A percentile compares a stretch with the other conserved stretches of the same genome.
Evolutionary conservation across 2,113 vertebrate genomes (phyloP).

Genomic region (Gnathonemus longibarbis): DNA sequence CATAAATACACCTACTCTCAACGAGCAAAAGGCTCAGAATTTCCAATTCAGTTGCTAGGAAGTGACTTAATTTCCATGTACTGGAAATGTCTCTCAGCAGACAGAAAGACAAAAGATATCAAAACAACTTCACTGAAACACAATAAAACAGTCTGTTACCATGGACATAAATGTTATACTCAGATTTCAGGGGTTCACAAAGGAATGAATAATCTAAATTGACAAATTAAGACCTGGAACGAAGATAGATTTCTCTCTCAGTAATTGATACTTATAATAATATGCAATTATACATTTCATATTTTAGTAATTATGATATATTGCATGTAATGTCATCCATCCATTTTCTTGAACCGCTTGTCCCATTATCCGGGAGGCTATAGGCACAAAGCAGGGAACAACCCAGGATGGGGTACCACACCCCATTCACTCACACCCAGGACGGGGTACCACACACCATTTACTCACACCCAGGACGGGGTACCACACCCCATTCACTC

Average conservation of each 20-base stretch:
- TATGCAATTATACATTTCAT: background rate
- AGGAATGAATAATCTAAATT: background rate
- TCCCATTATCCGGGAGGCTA: background rate
- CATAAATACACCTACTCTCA: background rate
- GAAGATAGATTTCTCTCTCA: background rate
- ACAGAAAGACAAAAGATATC: background rate
- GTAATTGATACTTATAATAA: background rate
- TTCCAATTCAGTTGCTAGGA: constrained; percentile 14
- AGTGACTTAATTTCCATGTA: background rate
- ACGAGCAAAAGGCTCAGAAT: background rate
- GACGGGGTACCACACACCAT: too few species aligned
- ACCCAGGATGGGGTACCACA: background rate
- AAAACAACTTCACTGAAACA: background rate
- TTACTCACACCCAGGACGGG: too few species aligned
- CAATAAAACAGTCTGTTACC: background rate
- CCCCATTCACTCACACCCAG: too few species aligned
- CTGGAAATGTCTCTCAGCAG: constrained; percentile 23
- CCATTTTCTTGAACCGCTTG: background rate
- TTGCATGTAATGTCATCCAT: background rate
- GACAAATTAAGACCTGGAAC: background rate
- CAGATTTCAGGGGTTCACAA: background rate
- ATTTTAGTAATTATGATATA: background rate
- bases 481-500: too few species aligned
- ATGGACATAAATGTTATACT: background rate
- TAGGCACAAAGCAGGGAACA: too few species aligned